These are phyloP conservation scores for Cynocephalus volans DNA, from an alignment of 2,113 vertebrate genomes.

Conservation along the genomic window DNA sequence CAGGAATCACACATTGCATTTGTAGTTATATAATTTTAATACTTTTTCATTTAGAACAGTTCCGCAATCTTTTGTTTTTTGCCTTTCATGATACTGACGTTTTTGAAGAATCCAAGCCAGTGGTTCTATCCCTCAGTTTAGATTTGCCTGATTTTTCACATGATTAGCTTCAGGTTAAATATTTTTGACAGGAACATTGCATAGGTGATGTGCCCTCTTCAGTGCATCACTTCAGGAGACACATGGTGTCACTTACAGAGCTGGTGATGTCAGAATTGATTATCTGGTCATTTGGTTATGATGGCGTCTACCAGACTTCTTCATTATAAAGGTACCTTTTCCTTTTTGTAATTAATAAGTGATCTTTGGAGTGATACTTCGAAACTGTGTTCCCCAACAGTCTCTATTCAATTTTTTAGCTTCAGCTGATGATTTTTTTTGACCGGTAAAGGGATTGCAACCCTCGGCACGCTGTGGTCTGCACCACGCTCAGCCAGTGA, in stretches of 20 bases:
- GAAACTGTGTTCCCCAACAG: background rate
- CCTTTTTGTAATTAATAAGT: background rate
- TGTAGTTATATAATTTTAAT: background rate
- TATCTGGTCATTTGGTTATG: background rate
- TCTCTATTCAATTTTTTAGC: background rate
- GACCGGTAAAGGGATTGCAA: too few species aligned
- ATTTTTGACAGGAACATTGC: background rate
- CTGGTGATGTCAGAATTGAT: background rate
- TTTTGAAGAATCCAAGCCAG: background rate
- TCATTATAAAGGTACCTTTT: background rate
- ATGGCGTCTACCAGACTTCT: background rate
- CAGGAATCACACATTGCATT: background rate
- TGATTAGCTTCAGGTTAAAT: background rate
- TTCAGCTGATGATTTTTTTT: background rate
- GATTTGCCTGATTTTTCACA: background rate
- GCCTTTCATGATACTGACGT: background rate
- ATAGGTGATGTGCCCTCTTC: background rate
- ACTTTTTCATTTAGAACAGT: background rate
- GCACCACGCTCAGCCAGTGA: too few species aligned
- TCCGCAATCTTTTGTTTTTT: background rate
- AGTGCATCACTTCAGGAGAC: background rate
- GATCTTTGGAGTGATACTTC: background rate
- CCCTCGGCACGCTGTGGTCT: too few species aligned
- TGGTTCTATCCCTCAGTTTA: background rate
- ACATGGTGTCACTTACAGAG: background rate